phyloP scores from a whole-genome alignment of 2,113 vertebrate species.

The Columba livia region DNA sequence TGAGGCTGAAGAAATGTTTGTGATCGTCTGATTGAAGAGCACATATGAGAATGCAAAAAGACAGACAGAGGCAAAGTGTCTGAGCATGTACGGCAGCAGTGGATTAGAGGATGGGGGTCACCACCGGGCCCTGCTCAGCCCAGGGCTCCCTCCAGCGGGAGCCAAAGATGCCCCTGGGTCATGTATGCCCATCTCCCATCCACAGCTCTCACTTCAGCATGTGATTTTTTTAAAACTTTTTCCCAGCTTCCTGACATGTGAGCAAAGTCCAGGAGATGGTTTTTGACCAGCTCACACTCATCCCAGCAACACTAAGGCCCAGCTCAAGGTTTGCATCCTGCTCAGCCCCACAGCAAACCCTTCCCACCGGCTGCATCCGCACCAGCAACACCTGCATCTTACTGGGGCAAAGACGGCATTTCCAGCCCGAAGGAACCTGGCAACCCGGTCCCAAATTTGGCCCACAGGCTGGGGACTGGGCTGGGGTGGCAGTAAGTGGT shows the following conservation, averaged over 20 bases:
- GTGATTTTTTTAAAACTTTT: background rate
- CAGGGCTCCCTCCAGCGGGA: background rate
- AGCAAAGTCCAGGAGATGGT: background rate
- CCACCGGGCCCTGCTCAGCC: background rate
- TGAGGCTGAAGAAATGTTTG: background rate
- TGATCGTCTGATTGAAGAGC: background rate
- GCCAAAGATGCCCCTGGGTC: accelerated
- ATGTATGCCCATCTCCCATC: background rate
- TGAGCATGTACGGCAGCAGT: background rate
- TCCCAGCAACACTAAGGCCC: background rate
- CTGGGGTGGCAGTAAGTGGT: too few relatives aligned
- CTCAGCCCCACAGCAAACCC: background rate
- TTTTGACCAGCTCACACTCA: background rate
- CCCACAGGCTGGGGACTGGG: background rate
- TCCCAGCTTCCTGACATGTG: background rate
- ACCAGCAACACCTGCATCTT: background rate
- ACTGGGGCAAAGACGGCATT: background rate
- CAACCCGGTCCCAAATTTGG: background rate
- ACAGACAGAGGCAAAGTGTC: background rate
- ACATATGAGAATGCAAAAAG: background rate
- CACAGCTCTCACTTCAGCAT: accelerated
- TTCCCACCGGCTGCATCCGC: background rate
- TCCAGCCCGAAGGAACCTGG: background rate
- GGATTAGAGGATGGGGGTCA: background rate
- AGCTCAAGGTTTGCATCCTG: background rate